Base-by-base conservation (phyloP, 2,888 invertebrate genomes). In the Trilocha varians region DNA sequence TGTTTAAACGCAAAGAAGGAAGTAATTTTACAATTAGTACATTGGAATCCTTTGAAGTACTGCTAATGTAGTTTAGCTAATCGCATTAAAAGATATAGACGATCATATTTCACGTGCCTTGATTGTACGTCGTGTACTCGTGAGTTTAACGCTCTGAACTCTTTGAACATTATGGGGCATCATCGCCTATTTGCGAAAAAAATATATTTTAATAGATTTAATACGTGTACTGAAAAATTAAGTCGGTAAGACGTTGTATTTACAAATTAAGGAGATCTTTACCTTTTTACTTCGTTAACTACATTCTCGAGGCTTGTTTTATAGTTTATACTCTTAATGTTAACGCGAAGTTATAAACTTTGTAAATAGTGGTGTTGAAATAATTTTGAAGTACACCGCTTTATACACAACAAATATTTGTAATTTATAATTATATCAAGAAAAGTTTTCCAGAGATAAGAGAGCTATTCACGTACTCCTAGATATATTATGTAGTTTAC, bases 391-490 rank as follows among this genome's bases (percentile, higher is more conserved):
- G 35, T 17, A 35, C 5, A 38, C 13, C 16, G 48, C 45, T 46
- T 55, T 55, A 58, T 59, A 62, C 55, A 51, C 41, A 48, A 44
- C 49, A 55, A 57, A 64, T 56, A 58, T 65, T 59, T 58, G 49
- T 25, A 11, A 36, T 34, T 39, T 43, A 17, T 32, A 40, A 41
- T 40, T 44, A 40, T 40, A 45, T 41, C 40, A 33, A 48, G 39
- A 34, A 32, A 45, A 41, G 25, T 39, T 37, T n/a, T 16, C 33
- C 38, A 61, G 59, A 56, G 59, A 51, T 59, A 62, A 59, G 60
- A 54, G 42, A 48, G 47, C 46, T 52, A 50, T 49, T 48, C 55
- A 58, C 53, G 65, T 67, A 67, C 62, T 69, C 66, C 61, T 67
- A 71, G 76, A 78, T 78, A 77, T 57, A 25, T n/a, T 6, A 25